Evolutionary conservation across 2,888 invertebrate genomes (phyloP).

Genomic region (Ennomos quercinarius): DNA sequence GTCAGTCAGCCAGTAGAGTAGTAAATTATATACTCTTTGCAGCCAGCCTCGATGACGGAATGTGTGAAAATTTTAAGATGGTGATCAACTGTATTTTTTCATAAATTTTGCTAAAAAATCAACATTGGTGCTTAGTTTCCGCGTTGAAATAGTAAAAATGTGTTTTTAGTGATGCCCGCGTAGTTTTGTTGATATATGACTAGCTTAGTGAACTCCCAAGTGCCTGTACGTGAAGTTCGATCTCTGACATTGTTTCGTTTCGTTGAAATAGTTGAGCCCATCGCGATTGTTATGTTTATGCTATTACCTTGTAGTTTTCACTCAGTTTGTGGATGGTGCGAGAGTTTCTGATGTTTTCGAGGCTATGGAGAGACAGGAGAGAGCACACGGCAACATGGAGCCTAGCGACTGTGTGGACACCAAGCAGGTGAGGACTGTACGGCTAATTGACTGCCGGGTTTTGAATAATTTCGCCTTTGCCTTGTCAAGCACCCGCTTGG

Average conservation of each 20-base stretch:
- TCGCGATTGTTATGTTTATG: constrained; percentile 81
- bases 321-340: constrained; percentile 67
- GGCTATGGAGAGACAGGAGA: constrained; percentile 79
- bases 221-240: constrained; percentile 73
- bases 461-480: constrained; percentile 62
- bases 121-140: constrained; percentile 58
- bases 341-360: constrained; percentile 82
- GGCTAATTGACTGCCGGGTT: constrained; percentile 72
- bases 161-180: constrained; percentile 52
- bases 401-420: constrained; percentile 86
- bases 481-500: constrained; percentile 50
- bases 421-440: constrained; percentile 85
- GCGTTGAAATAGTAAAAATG: constrained; percentile 54
- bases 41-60: constrained; percentile 83
- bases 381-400: constrained; percentile 86
- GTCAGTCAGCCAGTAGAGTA: too few relatives aligned
- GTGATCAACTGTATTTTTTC: constrained; percentile 79
- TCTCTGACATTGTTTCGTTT: constrained; percentile 84
- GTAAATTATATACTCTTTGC: too few relatives aligned
- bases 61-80: constrained; percentile 83
- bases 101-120: constrained; percentile 55
- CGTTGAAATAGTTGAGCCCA: constrained; percentile 74
- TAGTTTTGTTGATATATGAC: constrained; percentile 41
- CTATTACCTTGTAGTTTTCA: constrained; percentile 69
- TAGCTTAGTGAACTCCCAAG: constrained; percentile 56